Evolutionary conservation across 2,113 vertebrate genomes (phyloP), one percentile per base, ranked within the genome.

Genomic region (Dendropsophus ebraccatus): DNA sequence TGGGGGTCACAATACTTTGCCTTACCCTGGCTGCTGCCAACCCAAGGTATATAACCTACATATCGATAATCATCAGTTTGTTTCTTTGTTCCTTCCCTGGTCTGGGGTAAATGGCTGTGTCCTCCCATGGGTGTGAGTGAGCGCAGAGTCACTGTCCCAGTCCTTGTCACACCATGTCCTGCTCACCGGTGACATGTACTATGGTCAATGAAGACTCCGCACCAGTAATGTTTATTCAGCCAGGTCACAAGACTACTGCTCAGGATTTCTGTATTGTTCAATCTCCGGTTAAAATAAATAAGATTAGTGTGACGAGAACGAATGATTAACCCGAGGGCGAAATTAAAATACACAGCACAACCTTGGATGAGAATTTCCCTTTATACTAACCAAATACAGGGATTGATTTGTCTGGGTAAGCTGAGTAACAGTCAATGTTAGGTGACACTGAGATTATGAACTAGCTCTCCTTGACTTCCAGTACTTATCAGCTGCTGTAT

Each of bases 261-360:
- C 19, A 14, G 35, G 19, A 23, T 52, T 84, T 32, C 69, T 60
- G 12, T 12, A 45, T 84, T 28, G 13, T 60, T 84, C 9, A 60
- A 17, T 35, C 25, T 84, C 9, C 17, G 23, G 23, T 23, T 74
- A 75, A 54, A 45, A 41, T 45, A 84, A 75, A 76, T 50, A 74
- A 12, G 16, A 72, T 62, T 49, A 60, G 25, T 1, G 5, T 47
- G 21, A 35, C 0, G 21, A 25, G 28, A 58, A 67, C 45, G 58
- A 83, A 74, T 74, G 5, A 60, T 83, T 83, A 73, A 73, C 28
- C 2, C 14, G 10, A 11, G 32, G 19, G 28, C 1, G 19, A 14
- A 23, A 9, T 23, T 70, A 41, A 69, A 9, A 41, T 70, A 5
- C 62, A 23, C 19, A 1, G 0, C 10, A 17, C 35, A 1, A 70